These are phyloP conservation scores for Automeris io DNA, from an alignment of 2,888 invertebrate species.

Conservation along the genomic window DNA sequence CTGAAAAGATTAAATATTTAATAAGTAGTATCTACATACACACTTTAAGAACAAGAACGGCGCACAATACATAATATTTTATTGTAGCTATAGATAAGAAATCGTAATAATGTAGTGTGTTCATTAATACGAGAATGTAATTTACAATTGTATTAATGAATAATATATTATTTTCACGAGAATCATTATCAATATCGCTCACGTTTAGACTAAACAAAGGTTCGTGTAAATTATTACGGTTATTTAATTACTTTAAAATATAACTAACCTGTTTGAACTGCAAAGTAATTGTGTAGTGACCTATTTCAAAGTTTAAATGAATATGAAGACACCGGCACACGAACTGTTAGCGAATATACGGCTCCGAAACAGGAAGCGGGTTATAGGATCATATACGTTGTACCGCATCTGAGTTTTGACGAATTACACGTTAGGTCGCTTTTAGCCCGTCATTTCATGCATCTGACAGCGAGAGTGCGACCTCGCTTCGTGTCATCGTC, in stretches of 20 bases:
- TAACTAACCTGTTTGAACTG: slow-evolving; percentile 41
- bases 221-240: too few relatives aligned
- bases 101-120: too few relatives aligned
- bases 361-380: slow-evolving; percentile 8
- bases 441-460: slow-evolving; percentile 64
- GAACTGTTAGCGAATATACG: slow-evolving; percentile 31
- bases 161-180: too few relatives aligned
- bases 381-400: slow-evolving; percentile 9
- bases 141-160: too few relatives aligned
- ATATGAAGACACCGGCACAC: slow-evolving; percentile 29
- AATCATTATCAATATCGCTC: background rate
- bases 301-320: slow-evolving; percentile 35
- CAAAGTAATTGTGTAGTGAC: slow-evolving; percentile 46
- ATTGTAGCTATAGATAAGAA: too few relatives aligned
- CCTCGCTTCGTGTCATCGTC: slow-evolving; percentile 76
- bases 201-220: too few relatives aligned
- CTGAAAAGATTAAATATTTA: too few relatives aligned
- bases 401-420: slow-evolving; percentile 30
- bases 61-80: too few relatives aligned
- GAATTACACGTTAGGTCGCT: slow-evolving; percentile 68
- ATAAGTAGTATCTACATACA: too few relatives aligned
- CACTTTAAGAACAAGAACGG: too few relatives aligned
- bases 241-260: slow-evolving; percentile 24
- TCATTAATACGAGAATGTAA: too few relatives aligned
- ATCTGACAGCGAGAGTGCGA: slow-evolving; percentile 68